phyloP scores from a whole-genome alignment of 1,140 invertebrate genomes.

The Bombus sylvicola region DNA sequence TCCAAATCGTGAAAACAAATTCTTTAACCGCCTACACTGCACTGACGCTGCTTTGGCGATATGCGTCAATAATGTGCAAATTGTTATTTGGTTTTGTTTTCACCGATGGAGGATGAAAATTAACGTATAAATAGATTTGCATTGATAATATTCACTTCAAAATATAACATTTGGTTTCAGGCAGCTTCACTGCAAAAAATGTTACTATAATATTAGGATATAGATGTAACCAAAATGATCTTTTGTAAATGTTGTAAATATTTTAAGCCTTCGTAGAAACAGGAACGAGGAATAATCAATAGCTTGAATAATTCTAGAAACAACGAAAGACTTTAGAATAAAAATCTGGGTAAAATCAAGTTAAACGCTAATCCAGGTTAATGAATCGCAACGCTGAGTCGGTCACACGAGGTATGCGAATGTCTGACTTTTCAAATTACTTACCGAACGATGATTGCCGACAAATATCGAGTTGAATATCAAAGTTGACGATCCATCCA shows the following conservation, averaged over 20 bases:
- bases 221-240: too few species aligned
- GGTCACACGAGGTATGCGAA: too few species aligned
- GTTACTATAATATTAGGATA: too few species aligned
- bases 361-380: neutral
- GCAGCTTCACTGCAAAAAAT: too few species aligned
- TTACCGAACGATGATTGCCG: constrained; percentile 34
- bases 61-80: neutral
- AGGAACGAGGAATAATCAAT: too few species aligned
- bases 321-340: too few species aligned
- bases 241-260: too few species aligned
- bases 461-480: constrained; percentile 16
- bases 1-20: neutral
- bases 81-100: neutral
- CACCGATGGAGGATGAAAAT: neutral
- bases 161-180: too few species aligned
- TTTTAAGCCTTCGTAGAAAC: too few species aligned
- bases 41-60: neutral
- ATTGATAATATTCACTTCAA: neutral
- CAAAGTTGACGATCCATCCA: constrained; percentile 40
- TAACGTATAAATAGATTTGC: too few species aligned
- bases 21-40: neutral
- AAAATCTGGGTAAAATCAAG: too few species aligned
- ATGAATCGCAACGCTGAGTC: neutral
- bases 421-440: constrained; percentile 29
- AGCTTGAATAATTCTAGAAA: neutral